A percentile compares a stretch with the other conserved stretches of the same genome.
Evolutionary conservation across 2,797 vertebrate species (phyloP).

Genomic region (Molothrus aeneus): DNA sequence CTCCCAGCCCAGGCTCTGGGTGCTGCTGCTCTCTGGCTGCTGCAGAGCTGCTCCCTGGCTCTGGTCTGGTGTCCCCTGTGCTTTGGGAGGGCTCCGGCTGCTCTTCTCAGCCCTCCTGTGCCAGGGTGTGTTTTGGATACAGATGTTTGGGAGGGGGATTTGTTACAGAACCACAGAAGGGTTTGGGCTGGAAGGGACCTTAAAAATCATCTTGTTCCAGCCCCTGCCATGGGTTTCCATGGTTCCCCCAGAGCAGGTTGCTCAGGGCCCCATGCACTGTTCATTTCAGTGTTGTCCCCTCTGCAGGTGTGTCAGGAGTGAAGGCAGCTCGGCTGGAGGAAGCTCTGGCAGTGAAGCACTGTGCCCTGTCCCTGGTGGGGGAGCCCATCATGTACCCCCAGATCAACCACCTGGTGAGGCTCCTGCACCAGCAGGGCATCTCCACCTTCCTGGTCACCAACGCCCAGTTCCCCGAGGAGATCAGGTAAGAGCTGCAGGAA

Average conservation of each 20-base stretch:
- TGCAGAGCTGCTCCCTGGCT: neutral
- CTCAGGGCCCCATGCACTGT: neutral
- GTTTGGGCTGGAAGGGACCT: neutral
- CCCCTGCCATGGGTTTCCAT: neutral
- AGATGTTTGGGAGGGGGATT: neutral
- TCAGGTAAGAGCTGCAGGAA: conserved; percentile 80
- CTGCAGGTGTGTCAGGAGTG: conserved; percentile 88
- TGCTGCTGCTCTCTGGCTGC: neutral
- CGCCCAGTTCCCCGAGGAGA: conserved; percentile 91
- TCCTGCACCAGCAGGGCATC: conserved; percentile 86
- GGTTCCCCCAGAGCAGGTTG: neutral
- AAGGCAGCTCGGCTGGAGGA: conserved; percentile 84
- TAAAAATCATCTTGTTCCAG: neutral
- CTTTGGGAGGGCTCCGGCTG: neutral
- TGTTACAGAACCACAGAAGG: neutral
- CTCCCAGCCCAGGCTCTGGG: fast-evolving
- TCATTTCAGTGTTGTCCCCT: neutral
- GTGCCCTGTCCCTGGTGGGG: conserved; percentile 91
- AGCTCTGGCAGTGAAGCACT: conserved; percentile 87
- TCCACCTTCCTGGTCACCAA: conserved; percentile 97
- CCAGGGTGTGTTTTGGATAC: neutral
- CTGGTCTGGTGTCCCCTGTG: neutral
- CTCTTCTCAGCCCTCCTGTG: neutral
- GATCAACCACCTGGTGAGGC: conserved; percentile 88
- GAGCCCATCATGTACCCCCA: conserved; percentile 97